Conservation (phyloP, 2,888 invertebrate genomes). For the Hipparchia sbordonii region DNA sequence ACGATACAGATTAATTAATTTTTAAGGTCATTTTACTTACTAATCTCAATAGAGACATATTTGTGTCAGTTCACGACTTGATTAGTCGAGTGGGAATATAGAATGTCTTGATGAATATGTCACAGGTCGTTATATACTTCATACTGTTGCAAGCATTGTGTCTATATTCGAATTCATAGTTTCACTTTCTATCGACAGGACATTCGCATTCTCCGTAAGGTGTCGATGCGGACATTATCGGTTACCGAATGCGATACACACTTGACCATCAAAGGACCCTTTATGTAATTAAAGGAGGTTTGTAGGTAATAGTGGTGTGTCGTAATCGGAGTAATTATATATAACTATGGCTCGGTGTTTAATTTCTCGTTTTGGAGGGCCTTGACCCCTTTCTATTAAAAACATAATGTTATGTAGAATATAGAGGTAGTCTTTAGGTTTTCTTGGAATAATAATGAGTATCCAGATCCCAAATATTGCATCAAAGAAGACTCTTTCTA, state of each 20-base stretch:
- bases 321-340: slow-evolving; percentile 37
- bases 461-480: not conserved
- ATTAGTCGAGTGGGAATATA: slow-evolving; percentile 64
- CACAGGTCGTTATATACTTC: slow-evolving; percentile 78
- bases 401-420: too few species aligned
- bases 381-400: too few species aligned
- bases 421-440: too few species aligned
- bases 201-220: slow-evolving; percentile 71
- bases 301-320: slow-evolving; percentile 46
- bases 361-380: too few species aligned
- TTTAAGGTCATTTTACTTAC: slow-evolving; percentile 55
- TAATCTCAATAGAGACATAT: slow-evolving; percentile 68
- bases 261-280: slow-evolving; percentile 59
- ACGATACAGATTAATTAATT: not conserved
- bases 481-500: not conserved
- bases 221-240: slow-evolving; percentile 65
- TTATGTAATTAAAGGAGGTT: slow-evolving; percentile 66
- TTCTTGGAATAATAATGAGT: too few species aligned
- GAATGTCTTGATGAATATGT: slow-evolving; percentile 68
- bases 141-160: slow-evolving; percentile 79
- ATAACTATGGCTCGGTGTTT: not conserved
- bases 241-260: slow-evolving; percentile 64
- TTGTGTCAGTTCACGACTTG: slow-evolving; percentile 59
- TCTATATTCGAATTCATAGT: slow-evolving; percentile 63
- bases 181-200: slow-evolving; percentile 81